Base-by-base conservation (phyloP, 2,113 vertebrate genomes). In the Leucosticte australis region DNA sequence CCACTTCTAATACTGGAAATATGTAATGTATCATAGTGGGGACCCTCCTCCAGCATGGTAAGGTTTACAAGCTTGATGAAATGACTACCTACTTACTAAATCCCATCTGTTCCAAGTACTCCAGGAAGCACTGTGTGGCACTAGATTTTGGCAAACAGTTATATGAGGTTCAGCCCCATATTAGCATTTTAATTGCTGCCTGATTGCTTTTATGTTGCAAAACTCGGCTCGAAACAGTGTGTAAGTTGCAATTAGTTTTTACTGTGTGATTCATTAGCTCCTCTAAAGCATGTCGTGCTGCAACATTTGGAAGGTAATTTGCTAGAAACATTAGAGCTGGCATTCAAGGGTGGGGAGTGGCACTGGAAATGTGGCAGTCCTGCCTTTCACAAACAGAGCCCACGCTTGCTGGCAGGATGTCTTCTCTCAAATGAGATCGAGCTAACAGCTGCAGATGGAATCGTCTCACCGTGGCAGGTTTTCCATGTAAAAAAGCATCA, bases 131-230 rank as follows among this genome's bases (percentile, higher is more conserved):
- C 46, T 14, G 41, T 39, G 39, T 49, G 35, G 26, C 70, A 6
- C 30, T 87, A 56, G 35, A 12, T 95, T 89, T 95, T 97, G 96
- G 94, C 95, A 87, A 90, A 91, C 78, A 60, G 18, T 80, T 94
- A 33, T 28, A 59, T 18, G 53, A 89, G 88, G 96, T 94, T 90
- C 91, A 93, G 83, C 80, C 92, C 83, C 44, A 52, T 15, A 97
- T 98, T 97, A 98, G 96, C 97, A 98, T 98, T 98, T 98, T 98
- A 98, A 97, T 97, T 97, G 96, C 96, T 87, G 94, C 44, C 95
- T 96, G 92, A 97, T 97, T 83, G 96, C 95, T 97, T 97, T 97
- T 93, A 96, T 97, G 92, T 95, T 95, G 91, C 92, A 96, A 78
- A 96, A 93, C 90, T 96, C 96, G 56, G 92, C 65, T 95, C 83